These are phyloP conservation scores for Sinonovacula constricta DNA, from an alignment of 1,140 invertebrate species.

Conservation along the genomic window DNA sequence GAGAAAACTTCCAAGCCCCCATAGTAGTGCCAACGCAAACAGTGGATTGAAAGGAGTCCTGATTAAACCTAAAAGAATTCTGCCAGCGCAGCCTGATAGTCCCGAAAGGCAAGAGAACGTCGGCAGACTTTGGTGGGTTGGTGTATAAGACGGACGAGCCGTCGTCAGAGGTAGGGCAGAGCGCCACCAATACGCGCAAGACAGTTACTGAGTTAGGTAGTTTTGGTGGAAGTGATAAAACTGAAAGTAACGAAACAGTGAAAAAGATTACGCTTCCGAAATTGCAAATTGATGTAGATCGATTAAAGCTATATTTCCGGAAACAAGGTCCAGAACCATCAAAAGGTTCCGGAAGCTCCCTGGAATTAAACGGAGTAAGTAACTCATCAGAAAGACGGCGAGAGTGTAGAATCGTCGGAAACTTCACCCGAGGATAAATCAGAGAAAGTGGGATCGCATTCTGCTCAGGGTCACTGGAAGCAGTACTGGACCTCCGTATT, in stretches of 20 bases:
- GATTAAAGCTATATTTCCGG: constrained; percentile 28
- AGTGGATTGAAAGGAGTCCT: constrained; percentile 40
- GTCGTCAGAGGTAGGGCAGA: not conserved
- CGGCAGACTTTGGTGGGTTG: not conserved
- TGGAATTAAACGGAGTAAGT: too few species aligned
- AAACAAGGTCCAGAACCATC: constrained; percentile 1
- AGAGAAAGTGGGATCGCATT: not conserved
- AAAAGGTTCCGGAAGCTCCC: too few species aligned
- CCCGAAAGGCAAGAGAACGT: constrained; percentile 20
- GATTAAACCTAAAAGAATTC: constrained; percentile 41
- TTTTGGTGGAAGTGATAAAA: constrained; percentile 4
- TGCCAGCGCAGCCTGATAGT: constrained; percentile 45
- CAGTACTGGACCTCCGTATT: not conserved
- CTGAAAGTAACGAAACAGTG: constrained; percentile 3
- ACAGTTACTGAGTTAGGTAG: constrained; percentile 2
- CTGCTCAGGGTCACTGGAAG: constrained; percentile 10
- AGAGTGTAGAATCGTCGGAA: not conserved
- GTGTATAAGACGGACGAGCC: constrained; percentile 30
- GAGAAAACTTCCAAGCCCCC: constrained; percentile 41
- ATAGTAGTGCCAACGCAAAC: constrained; percentile 29
- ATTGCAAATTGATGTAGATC: constrained; percentile 23
- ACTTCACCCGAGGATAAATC: not conserved
- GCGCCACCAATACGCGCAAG: not conserved
- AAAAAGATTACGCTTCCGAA: constrained; percentile 18
- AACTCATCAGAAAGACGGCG: too few species aligned